Base-by-base conservation (phyloP, 1,140 invertebrate species). In the Leptinotarsa texana region DNA sequence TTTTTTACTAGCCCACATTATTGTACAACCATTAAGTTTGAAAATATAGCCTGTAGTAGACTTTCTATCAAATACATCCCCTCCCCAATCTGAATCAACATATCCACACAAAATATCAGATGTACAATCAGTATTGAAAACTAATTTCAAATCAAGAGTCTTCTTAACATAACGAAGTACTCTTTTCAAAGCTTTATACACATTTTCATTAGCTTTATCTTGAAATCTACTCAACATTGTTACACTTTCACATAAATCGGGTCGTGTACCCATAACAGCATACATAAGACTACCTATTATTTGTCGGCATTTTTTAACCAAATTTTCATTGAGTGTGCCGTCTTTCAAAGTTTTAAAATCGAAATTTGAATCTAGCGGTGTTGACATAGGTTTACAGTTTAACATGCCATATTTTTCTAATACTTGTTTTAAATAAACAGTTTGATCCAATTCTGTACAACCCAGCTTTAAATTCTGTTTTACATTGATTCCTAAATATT, bases 41-140 rank as follows among this genome's bases (percentile, higher is more conserved):
- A 86, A 84, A 33, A 81, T 69, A 72, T 79, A 85, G 6, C 85
- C 85, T 18, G 82, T 83, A 33, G 83, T 86, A 27, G 84, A 87
- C 77, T 83, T 85, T 65, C 84, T 79, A 49, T 86, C 82, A 15
- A 75, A 18, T 8, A 6, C 76, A 63, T 84, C 79, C 8, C 75
- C 80, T 22, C 77, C 85, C 83, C 85, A 87, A 78, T 87, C 84
- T 5, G 85, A 78, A 79, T 87, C 86, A 13, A 83, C 83, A 81
- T 77, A 87, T 82, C 72, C 72, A 24, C n/a, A 33, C 15, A 49
- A 47, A 65, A 51, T 33, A 66, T 73, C 13, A 63, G 18, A 63
- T 24, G 22, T 63, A 17, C n/a, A 63, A 13, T 63, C 63, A 21
- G 13, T 13, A 13, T 24, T 63, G 63, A 63, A 63, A n/a, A 4